Conservation (phyloP, 1,140 invertebrate species). For the Drosophila rhopaloa region DNA sequence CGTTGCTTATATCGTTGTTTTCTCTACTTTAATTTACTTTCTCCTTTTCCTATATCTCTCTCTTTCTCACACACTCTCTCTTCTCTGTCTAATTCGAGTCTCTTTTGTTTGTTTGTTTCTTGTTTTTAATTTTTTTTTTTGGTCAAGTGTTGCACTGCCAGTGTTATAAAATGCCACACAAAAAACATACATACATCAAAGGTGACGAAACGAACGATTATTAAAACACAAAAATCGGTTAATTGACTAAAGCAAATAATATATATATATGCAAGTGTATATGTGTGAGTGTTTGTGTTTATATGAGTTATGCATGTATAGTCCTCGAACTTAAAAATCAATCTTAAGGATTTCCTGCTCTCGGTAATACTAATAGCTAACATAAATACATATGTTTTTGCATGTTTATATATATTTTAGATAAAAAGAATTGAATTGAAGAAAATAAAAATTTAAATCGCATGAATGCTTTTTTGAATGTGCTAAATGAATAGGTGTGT, state of each 20-base stretch:
- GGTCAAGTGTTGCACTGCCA: slow-evolving; percentile 63
- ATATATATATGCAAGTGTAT: slow-evolving; percentile 22
- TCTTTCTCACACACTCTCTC: slow-evolving; percentile 31
- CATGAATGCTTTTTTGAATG: slow-evolving; percentile 17
- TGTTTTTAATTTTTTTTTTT: slow-evolving; percentile 34
- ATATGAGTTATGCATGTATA: slow-evolving; percentile 6
- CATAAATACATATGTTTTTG: slow-evolving; percentile 36
- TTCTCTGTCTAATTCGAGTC: slow-evolving; percentile 41
- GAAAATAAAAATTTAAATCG: slow-evolving; percentile 2
- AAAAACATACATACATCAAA: slow-evolving; percentile 38
- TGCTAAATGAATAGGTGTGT: slow-evolving; percentile 16
- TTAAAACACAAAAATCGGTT: slow-evolving; percentile 37
- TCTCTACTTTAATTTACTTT: slow-evolving; percentile 53
- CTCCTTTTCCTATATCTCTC: slow-evolving; percentile 4
- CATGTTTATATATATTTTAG: slow-evolving; percentile 16
- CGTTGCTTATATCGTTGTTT: slow-evolving; percentile 74
- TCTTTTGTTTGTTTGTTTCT: slow-evolving; percentile 24
- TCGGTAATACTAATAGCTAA: slow-evolving; percentile 44
- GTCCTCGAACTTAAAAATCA: slow-evolving; percentile 12
- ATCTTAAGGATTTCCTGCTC: slow-evolving; percentile 4
- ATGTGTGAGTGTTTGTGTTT: slow-evolving; percentile 8
- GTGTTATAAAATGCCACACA: slow-evolving; percentile 48
- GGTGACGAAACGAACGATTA: slow-evolving; percentile 24
- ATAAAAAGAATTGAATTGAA: slow-evolving; percentile 14
- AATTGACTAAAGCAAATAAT: slow-evolving; percentile 43